A percentile compares a stretch with the other conserved stretches of the same genome.
Conservation (phyloP, 2,888 invertebrate genomes). For the Busseola fusca region DNA sequence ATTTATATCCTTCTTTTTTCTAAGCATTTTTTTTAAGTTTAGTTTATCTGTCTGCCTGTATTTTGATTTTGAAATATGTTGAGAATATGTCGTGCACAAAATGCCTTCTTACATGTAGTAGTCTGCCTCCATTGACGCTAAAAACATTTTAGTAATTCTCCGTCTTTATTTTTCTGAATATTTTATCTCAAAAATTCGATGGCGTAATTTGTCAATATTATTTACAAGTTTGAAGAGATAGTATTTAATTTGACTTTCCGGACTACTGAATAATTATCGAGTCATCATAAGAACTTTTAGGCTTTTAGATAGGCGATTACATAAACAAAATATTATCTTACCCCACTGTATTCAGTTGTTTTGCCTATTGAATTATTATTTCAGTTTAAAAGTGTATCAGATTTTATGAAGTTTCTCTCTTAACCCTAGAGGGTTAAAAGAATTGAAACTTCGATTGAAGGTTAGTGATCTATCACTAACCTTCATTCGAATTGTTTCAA, state of each 20-base stretch:
- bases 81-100: neutral
- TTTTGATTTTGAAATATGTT: neutral
- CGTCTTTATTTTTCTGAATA: neutral
- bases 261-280: constrained; percentile 18
- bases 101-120: neutral
- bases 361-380: neutral
- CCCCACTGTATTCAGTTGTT: neutral
- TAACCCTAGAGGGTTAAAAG: neutral
- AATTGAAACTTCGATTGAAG: no score
- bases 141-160: neutral
- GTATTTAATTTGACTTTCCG: constrained; percentile 1
- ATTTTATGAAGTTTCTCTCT: neutral
- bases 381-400: neutral
- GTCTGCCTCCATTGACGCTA: neutral
- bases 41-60: neutral
- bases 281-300: constrained; percentile 1
- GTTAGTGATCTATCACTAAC: no score
- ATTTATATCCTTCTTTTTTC: neutral
- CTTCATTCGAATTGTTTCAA: no score
- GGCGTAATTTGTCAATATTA: constrained; percentile 36
- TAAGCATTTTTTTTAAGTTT: no score
- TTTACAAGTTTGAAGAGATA: constrained; percentile 35
- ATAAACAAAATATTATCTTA: constrained; percentile 20
- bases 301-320: constrained; percentile 4
- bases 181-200: neutral